Percentiles rank a stretch among this genome's conserved stretches.
These are phyloP conservation scores for Aselliscus stoliczkanus DNA, from an alignment of 2,797 vertebrate genomes.

Conservation along the genomic window DNA sequence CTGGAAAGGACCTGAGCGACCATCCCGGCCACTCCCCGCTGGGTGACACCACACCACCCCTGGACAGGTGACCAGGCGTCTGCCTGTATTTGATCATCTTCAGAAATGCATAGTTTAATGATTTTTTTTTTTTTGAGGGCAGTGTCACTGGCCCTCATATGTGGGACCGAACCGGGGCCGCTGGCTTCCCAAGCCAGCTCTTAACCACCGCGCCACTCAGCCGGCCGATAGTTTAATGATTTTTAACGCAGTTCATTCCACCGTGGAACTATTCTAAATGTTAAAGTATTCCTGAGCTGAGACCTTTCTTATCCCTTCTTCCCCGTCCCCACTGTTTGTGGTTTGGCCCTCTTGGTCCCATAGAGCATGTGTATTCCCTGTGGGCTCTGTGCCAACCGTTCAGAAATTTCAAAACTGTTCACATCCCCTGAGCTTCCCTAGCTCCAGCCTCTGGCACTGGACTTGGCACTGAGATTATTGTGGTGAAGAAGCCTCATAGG, in stretches of 20 bases:
- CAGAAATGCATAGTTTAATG: background rate
- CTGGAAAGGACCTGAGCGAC: background rate
- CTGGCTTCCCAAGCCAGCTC: too few relatives aligned
- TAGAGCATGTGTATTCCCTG: background rate
- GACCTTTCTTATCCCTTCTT: background rate
- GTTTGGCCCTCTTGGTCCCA: background rate
- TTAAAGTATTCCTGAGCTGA: background rate
- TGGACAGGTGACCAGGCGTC: background rate
- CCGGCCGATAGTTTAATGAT: background rate
- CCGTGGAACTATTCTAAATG: background rate
- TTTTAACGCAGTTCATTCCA: background rate
- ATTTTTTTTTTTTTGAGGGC: too few relatives aligned
- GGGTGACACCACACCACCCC: background rate
- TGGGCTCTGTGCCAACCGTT: background rate
- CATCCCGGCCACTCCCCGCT: too few relatives aligned
- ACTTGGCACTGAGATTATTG: background rate
- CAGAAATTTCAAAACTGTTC: background rate
- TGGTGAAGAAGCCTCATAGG: rapidly evolving
- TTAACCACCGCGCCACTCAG: too few relatives aligned
- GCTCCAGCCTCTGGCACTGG: background rate
- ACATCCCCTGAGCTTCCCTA: background rate
- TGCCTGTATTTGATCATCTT: background rate
- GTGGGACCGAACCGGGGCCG: too few relatives aligned
- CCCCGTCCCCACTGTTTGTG: rapidly evolving
- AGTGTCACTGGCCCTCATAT: too few relatives aligned